Conservation (phyloP, 2,797 vertebrate species). For the Epinephelus awoara region DNA sequence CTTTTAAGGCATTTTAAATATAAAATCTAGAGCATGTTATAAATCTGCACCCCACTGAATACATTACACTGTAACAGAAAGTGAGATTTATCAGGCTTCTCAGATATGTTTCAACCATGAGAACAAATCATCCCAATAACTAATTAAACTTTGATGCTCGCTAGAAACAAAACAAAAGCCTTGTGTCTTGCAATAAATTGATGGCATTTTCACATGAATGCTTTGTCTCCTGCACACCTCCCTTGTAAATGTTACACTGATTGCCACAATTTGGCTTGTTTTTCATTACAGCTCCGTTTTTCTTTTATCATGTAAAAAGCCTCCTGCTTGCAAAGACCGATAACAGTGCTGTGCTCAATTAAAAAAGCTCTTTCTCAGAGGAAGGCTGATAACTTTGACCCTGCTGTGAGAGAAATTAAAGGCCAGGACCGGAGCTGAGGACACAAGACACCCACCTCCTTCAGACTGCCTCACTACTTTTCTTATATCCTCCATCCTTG, state of each 20-base stretch:
- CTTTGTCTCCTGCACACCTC: constrained; percentile 10
- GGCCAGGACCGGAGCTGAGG: constrained; percentile 23
- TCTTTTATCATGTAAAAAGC: constrained; percentile 53
- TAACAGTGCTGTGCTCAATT: constrained; percentile 52
- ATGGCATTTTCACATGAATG: constrained; percentile 61
- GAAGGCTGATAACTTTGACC: constrained; percentile 53
- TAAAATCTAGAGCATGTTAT: neutral
- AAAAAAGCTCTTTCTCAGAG: constrained; percentile 46
- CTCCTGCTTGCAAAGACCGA: constrained; percentile 43
- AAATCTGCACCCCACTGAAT: neutral
- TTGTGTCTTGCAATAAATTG: constrained; percentile 34
- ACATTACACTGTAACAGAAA: neutral
- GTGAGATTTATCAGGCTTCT: neutral
- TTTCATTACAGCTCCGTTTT: constrained; percentile 52
- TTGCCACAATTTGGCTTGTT: constrained; percentile 39
- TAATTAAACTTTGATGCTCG: constrained; percentile 12
- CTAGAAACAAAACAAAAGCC: constrained; percentile 48
- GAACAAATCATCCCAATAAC: constrained; percentile 19
- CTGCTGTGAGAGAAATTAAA: constrained; percentile 64
- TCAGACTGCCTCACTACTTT: constrained; percentile 3
- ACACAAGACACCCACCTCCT: constrained; percentile 4
- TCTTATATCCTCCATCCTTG: constrained; percentile 13
- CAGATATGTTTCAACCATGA: no score
- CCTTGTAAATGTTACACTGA: constrained; percentile 60
- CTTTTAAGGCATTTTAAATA: neutral